A percentile compares a stretch with the other conserved stretches of the same genome.
These are phyloP conservation scores for Alectura lathami DNA, from an alignment of 2,113 vertebrate genomes.

Conservation along the genomic window DNA sequence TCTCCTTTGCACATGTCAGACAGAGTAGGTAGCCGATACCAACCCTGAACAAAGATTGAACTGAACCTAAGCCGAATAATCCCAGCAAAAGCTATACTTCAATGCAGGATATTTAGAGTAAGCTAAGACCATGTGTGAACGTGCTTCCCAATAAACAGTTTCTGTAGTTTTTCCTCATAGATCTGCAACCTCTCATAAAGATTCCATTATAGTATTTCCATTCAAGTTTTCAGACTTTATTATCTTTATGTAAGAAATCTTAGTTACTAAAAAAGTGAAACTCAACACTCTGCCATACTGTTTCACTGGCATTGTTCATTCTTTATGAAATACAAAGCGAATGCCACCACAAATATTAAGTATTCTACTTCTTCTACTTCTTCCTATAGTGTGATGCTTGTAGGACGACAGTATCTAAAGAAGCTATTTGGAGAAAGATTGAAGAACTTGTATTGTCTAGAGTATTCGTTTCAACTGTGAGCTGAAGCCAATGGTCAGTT, in stretches of 20 bases:
- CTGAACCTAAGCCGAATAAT: neutral
- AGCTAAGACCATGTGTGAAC: neutral
- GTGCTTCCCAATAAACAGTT: neutral
- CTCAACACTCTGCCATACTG: neutral
- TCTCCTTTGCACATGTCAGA: neutral
- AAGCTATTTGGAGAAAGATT: neutral
- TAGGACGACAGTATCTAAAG: neutral
- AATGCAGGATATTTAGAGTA: neutral
- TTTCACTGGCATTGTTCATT: neutral
- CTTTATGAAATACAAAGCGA: neutral
- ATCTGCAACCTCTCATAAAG: neutral
- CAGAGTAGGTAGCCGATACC: neutral
- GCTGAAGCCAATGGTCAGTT: neutral
- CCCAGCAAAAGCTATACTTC: neutral
- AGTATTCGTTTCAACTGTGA: neutral
- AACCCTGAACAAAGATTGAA: neutral
- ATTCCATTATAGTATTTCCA: neutral
- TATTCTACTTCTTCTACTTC: neutral
- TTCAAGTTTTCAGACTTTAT: neutral
- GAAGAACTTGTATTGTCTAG: neutral
- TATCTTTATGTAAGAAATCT: neutral
- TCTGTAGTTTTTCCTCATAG: neutral
- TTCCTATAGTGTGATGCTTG: neutral
- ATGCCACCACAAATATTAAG: neutral
- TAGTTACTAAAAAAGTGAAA: neutral